Percentiles rank a stretch among this genome's conserved stretches.
Evolutionary conservation across 2,797 vertebrate genomes (phyloP).

Genomic region (Anabas testudineus): DNA sequence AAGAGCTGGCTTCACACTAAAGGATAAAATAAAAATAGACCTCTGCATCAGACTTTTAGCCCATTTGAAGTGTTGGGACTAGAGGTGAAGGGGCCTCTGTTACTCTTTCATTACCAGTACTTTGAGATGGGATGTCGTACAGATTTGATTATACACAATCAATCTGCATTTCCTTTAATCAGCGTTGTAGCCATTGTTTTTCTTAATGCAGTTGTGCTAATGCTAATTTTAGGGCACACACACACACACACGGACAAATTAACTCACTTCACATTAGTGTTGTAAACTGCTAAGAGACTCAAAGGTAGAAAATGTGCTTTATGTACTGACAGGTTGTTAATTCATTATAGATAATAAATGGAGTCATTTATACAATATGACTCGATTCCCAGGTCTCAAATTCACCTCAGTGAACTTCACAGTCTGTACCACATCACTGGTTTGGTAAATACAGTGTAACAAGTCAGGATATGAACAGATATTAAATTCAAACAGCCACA

Average conservation of each 20-base stretch:
- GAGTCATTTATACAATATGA: no score
- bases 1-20: slow-evolving; percentile 54
- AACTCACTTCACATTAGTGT: no score
- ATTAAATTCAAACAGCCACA: slow-evolving; percentile 32
- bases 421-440: no score
- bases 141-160: background rate
- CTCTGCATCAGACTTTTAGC: slow-evolving; percentile 62
- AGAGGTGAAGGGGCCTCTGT: slow-evolving; percentile 28
- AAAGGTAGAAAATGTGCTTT: no score
- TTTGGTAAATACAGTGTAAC: background rate
- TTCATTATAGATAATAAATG: no score
- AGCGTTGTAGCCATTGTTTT: background rate
- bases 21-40: slow-evolving; percentile 53
- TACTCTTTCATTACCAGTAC: slow-evolving; percentile 33
- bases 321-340: no score
- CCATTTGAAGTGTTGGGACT: slow-evolving; percentile 40
- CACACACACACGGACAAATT: no score
- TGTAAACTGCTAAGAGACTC: no score
- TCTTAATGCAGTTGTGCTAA: background rate
- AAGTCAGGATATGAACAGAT: slow-evolving; percentile 17
- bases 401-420: no score
- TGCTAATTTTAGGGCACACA: no score
- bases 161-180: slow-evolving; percentile 14
- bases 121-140: slow-evolving; percentile 55
- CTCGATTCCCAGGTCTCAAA: no score